These are phyloP conservation scores for Elysia crispata DNA, from an alignment of 2,888 invertebrate genomes.

Conservation along the genomic window DNA sequence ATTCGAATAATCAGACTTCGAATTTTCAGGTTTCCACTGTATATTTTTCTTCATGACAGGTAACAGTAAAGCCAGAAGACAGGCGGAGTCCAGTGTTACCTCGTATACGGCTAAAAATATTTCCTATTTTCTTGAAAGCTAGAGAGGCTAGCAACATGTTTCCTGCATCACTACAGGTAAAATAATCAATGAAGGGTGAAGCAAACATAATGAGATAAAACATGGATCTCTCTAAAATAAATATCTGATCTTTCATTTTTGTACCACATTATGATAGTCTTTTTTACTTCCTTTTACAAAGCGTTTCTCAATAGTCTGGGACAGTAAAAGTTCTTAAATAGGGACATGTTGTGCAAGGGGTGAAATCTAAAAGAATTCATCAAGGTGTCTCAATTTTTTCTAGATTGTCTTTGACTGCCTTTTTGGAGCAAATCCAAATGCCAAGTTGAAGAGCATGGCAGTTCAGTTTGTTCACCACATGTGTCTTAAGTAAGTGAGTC, in stretches of 20 bases:
- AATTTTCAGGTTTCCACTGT: not conserved
- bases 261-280: too few species aligned
- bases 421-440: slow-evolving; percentile 89
- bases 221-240: too few species aligned
- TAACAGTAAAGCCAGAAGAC: slow-evolving; percentile 80
- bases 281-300: too few species aligned
- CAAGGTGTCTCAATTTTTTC: too few species aligned
- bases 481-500: slow-evolving; percentile 77
- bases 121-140: slow-evolving; percentile 87
- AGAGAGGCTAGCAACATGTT: slow-evolving; percentile 77
- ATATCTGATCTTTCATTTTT: too few species aligned
- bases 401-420: slow-evolving; percentile 91
- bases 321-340: too few species aligned
- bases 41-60: slow-evolving; percentile 39
- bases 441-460: slow-evolving; percentile 88
- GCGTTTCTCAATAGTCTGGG: too few species aligned
- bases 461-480: slow-evolving; percentile 89
- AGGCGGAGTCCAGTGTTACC: slow-evolving; percentile 88
- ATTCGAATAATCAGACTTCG: too few species aligned
- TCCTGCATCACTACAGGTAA: slow-evolving; percentile 89
- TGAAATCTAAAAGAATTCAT: too few species aligned
- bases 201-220: too few species aligned
- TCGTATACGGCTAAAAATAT: slow-evolving; percentile 89
- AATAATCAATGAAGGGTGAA: not conserved
- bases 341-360: too few species aligned